Evolutionary conservation across 2,888 invertebrate genomes (phyloP).

Genomic region (Anthrax anthrax): DNA sequence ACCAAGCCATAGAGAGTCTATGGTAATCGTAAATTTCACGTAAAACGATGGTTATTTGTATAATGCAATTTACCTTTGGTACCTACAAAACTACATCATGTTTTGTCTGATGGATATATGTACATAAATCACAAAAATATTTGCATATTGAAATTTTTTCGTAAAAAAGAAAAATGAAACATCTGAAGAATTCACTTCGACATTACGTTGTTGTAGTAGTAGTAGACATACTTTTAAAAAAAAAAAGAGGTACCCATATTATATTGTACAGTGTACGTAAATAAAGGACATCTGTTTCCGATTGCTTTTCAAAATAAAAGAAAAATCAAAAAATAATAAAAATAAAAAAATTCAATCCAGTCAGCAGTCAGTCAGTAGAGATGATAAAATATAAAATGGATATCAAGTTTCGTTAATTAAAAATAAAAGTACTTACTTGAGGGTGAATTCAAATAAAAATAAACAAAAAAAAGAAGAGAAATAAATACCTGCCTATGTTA

Average conservation of each 20-base stretch:
- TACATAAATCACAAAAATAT: not conserved
- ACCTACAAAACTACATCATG: too few relatives aligned
- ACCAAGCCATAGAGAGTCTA: too few relatives aligned
- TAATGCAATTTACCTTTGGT: too few relatives aligned
- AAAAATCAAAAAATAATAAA: too few relatives aligned
- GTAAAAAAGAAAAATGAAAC: not conserved
- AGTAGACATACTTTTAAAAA: not conserved
- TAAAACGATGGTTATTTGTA: too few relatives aligned
- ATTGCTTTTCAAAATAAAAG: not conserved
- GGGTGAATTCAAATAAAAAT: not conserved
- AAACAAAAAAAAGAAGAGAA: not conserved
- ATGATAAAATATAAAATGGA: not conserved
- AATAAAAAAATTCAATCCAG: too few relatives aligned
- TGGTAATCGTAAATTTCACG: too few relatives aligned
- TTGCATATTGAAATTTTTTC: not conserved
- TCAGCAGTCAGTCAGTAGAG: too few relatives aligned
- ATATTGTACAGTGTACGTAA: not conserved
- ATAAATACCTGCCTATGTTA: too few relatives aligned
- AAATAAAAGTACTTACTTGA: constrained; percentile 4
- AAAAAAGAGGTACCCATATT: too few relatives aligned
- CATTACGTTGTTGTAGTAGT: too few relatives aligned
- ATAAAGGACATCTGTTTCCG: not conserved
- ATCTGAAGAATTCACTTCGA: not conserved
- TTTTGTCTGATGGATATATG: too few relatives aligned
- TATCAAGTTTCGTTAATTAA: constrained; percentile 7